Percentiles rank a stretch among this genome's conserved stretches.
Conservation (phyloP, 1,140 invertebrate species). For the Ladona fulva region DNA sequence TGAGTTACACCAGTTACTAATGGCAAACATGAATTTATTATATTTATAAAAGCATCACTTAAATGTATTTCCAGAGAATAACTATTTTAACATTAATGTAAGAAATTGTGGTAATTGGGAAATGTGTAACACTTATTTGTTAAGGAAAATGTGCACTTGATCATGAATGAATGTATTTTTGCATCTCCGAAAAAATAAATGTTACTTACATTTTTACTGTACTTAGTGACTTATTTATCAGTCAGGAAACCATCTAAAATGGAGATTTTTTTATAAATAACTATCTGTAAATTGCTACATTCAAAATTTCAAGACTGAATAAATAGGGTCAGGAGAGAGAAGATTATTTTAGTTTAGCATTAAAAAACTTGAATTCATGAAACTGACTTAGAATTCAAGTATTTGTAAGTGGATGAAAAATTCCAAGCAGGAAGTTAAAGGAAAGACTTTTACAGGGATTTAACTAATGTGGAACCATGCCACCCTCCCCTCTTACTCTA, state of each 20-base stretch:
- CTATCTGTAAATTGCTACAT: not conserved
- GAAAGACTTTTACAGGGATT: no score
- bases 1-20: not conserved
- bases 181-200: not conserved
- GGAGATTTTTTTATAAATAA: not conserved
- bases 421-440: no score
- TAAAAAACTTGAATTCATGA: not conserved
- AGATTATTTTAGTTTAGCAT: not conserved
- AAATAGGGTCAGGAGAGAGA: not conserved
- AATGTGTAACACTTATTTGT: not conserved
- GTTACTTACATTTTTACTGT: not conserved
- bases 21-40: not conserved
- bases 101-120: not conserved
- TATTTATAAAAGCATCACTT: not conserved
- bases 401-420: no score
- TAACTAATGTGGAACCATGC: no score
- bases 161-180: slow-evolving; percentile 5
- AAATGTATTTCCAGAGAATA: not conserved
- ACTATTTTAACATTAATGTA: not conserved
- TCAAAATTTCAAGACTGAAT: not conserved
- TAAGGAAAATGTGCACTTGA: not conserved
- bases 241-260: not conserved
- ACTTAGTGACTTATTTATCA: not conserved
- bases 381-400: no score
- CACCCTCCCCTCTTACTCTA: no score